Base-by-base conservation (phyloP, 2,888 invertebrate species). In the Hybos culiciformis region DNA sequence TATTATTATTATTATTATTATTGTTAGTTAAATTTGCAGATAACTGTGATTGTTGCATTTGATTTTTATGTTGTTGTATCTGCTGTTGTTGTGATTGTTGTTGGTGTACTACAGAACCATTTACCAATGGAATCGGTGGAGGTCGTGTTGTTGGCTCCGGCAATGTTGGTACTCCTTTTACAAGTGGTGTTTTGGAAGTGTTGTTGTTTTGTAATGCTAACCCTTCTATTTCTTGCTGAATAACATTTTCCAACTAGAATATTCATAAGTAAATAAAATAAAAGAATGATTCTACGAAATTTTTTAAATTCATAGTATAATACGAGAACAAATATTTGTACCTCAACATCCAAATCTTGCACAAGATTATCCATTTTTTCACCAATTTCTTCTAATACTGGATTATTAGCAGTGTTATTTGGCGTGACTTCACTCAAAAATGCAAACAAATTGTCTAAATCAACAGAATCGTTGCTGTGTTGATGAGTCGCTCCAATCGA, bases 391-490 rank as follows among this genome's bases (percentile, higher is more conserved):
- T 86, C 83, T 42, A 87, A 80, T 15, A 80, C 67, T 38, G 77
- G 75, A 50, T 78, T 78, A 53, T 71, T 74, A 12, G 70, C 71
- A n/a, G n/a, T n/a, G n/a, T n/a, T n/a, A 24, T 69, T 71, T 2
- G 71, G 71, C 47, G 74, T 74, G 31, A 84, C 81, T 54, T 90
- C 90, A 1, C 86, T 85, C 18, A 91, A 70, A 67, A 91, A 91
- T 45, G 87, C 87, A 67, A 91, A 91, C 54, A 91, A 68, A 63
- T 88, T 88, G 64, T 91, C 91, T 55, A 91, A 67, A 61, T 90
- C 88, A 1, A 90, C 83, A 0, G 84, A 81, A 56, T 85, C 85
- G 8, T 78, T 66, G 50, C 54, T 70, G 59, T 46, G 68, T 48
- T 40, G 61, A 39, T 54, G 53, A 1, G 52, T 49, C n/a, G 57